Conservation (phyloP, 2,797 vertebrate genomes). For the Adrianichthys oophorus region DNA sequence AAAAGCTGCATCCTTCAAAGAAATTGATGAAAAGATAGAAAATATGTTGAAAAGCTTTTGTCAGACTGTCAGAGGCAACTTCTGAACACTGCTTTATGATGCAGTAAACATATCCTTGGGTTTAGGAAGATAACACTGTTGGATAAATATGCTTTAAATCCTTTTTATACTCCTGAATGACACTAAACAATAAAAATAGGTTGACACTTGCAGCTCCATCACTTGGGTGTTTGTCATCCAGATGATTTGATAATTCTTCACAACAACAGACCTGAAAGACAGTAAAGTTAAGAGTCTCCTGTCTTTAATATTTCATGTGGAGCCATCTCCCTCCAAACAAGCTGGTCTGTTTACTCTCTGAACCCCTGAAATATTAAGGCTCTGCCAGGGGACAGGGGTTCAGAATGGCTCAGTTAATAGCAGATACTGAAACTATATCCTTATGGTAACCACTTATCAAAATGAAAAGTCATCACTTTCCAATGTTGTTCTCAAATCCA, state of each 20-base stretch:
- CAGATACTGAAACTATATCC: constrained; percentile 40
- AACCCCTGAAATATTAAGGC: constrained; percentile 75
- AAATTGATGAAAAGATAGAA: constrained; percentile 5
- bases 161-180: constrained; percentile 33
- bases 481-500: constrained; percentile 27
- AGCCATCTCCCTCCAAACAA: constrained; percentile 64
- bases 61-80: constrained; percentile 8
- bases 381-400: constrained; percentile 36
- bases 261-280: constrained; percentile 7
- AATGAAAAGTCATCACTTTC: constrained; percentile 18
- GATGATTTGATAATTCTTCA: constrained; percentile 29
- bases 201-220: constrained; percentile 31
- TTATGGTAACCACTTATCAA: constrained; percentile 28
- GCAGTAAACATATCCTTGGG: constrained; percentile 15
- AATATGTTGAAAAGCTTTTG: constrained; percentile 8
- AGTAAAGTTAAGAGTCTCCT: constrained; percentile 38
- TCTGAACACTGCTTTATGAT: constrained; percentile 9
- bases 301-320: constrained; percentile 71
- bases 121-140: constrained; percentile 27
- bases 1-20: neutral
- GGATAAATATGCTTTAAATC: constrained; percentile 37
- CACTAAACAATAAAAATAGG: constrained; percentile 35
- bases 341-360: constrained; percentile 56
- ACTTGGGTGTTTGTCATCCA: constrained; percentile 27
- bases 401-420: constrained; percentile 50